Conservation (phyloP, 35 echinoderm and acorn worm species). For the Hemicentrotus pulcherrimus region DNA sequence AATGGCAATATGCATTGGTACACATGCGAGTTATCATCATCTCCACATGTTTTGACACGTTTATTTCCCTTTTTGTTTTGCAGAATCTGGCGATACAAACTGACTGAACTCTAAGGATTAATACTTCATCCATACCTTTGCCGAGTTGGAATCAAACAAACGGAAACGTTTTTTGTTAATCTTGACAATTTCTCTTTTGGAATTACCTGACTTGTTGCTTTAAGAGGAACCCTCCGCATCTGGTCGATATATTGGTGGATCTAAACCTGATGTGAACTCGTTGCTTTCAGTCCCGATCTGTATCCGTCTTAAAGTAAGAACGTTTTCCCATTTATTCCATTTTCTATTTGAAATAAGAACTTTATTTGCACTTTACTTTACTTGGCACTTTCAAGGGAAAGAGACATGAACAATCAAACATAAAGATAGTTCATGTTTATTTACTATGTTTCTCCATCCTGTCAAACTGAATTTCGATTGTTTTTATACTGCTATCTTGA, state of each 20-base stretch:
- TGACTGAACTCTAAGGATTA: background rate
- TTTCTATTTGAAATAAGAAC: no score
- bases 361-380: no score
- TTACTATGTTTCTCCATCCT: no score
- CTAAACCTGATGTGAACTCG: background rate
- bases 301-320: background rate
- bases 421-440: no score
- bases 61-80: background rate
- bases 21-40: background rate
- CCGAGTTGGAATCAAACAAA: background rate
- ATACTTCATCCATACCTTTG: background rate
- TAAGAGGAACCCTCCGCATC: background rate
- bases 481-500: no score
- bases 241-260: background rate
- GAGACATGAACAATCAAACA: no score
- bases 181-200: background rate
- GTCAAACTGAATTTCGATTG: no score
- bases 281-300: no score
- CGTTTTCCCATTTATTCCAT: no score
- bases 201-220: background rate
- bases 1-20: no score
- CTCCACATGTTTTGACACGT: background rate
- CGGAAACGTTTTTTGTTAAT: background rate
- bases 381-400: no score
- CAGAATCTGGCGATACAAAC: background rate